Evolutionary conservation across 2,113 vertebrate species (phyloP).

Genomic region (Melanerpes aurifrons): DNA sequence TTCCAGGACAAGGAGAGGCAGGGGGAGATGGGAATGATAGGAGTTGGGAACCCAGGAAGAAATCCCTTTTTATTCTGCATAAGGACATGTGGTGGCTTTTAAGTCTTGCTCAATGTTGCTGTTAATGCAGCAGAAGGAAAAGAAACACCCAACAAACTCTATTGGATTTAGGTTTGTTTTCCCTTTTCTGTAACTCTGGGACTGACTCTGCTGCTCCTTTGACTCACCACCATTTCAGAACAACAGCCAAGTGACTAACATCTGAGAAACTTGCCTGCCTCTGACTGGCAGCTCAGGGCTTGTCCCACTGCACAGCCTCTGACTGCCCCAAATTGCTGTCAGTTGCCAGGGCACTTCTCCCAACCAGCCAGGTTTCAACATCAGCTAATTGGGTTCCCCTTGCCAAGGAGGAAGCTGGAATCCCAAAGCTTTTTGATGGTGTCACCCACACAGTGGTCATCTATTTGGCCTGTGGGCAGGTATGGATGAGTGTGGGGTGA

Average conservation of each 20-base stretch:
- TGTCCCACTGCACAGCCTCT: background rate
- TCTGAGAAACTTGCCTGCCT: background rate
- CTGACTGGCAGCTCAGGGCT: conserved; percentile 10
- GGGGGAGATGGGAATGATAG: background rate
- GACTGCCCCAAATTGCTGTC: background rate
- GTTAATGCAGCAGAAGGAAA: background rate
- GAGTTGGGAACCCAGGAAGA: background rate
- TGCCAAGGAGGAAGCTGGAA: background rate
- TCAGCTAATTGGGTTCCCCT: background rate
- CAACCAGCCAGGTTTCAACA: background rate
- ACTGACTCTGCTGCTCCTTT: conserved; percentile 13
- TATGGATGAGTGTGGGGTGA: background rate
- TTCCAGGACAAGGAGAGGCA: background rate
- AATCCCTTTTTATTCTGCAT: background rate
- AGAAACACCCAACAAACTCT: background rate
- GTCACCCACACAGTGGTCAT: background rate
- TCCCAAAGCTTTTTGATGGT: background rate
- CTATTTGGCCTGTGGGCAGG: background rate
- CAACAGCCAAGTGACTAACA: conserved; percentile 24
- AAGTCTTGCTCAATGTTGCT: conserved; percentile 15
- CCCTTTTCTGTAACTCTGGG: conserved; percentile 32
- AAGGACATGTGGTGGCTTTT: background rate
- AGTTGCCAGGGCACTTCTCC: background rate
- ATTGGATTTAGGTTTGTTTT: conserved; percentile 52
- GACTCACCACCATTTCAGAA: conserved; percentile 47